Conservation (phyloP, 2,113 vertebrate species). For the Panthera uncia region DNA sequence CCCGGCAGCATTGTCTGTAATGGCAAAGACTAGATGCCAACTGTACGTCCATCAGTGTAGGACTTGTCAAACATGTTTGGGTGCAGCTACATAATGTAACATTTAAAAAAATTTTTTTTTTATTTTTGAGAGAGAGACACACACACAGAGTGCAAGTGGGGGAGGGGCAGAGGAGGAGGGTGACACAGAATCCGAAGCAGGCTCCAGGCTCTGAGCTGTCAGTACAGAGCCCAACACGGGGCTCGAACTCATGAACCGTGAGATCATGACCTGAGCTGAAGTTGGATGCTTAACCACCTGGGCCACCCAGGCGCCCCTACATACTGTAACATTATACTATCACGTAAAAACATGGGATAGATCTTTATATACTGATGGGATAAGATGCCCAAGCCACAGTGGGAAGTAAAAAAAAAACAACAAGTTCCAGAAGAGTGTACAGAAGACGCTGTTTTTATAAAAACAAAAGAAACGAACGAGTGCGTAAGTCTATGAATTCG, state of each 20-base stretch:
- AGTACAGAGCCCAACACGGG: no score
- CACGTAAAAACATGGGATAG: background rate
- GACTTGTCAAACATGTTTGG: background rate
- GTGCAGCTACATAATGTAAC: background rate
- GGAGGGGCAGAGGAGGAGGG: no score
- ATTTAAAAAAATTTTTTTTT: no score
- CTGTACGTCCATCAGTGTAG: background rate
- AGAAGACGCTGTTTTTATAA: background rate
- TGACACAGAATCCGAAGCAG: no score
- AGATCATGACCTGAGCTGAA: no score
- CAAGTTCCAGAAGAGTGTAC: background rate
- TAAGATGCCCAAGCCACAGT: background rate
- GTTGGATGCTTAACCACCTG: no score
- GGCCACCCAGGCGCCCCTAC: background rate
- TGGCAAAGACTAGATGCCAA: background rate
- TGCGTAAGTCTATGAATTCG: background rate
- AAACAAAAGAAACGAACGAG: background rate
- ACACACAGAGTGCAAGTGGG: no score
- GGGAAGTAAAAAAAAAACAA: background rate
- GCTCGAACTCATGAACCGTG: no score
- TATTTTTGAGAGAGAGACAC: no score
- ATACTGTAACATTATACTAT: background rate
- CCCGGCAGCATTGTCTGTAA: background rate
- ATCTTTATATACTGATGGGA: background rate
- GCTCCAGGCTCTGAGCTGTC: no score